These are phyloP conservation scores for Chaunax sp. DNA, from an alignment of 2,797 vertebrate genomes.

Conservation along the genomic window DNA sequence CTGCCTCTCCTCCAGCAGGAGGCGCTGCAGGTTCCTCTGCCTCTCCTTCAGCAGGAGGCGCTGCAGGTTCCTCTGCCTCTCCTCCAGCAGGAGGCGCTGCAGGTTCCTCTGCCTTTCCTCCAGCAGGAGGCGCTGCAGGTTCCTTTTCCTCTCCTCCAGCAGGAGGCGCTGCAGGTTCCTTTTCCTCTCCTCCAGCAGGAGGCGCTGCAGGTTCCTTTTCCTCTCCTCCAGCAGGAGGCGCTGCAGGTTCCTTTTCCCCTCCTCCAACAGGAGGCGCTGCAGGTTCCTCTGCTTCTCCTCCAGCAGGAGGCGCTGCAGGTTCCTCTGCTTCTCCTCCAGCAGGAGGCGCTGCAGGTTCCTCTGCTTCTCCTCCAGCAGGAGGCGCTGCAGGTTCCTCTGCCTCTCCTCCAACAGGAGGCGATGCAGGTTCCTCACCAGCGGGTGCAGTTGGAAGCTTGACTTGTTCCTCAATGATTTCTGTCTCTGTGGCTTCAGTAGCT, in stretches of 20 bases:
- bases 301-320: neutral
- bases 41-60: neutral
- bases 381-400: neutral
- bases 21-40: neutral
- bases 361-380: neutral
- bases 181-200: neutral
- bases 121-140: neutral
- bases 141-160: neutral
- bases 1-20: neutral
- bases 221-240: neutral
- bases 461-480: constrained; percentile 25
- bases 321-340: neutral
- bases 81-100: neutral
- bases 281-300: neutral
- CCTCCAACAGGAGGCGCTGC: neutral
- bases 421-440: neutral
- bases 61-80: neutral
- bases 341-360: neutral
- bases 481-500: constrained; percentile 47
- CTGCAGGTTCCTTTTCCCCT: neutral
- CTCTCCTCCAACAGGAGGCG: constrained; percentile 4
- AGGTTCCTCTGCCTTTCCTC: neutral
- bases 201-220: neutral
- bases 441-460: constrained; percentile 1
- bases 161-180: neutral